Percentiles rank a stretch among this genome's conserved stretches.
Evolutionary conservation across 2,888 invertebrate genomes (phyloP).

Genomic region (Cantharis lateralis): DNA sequence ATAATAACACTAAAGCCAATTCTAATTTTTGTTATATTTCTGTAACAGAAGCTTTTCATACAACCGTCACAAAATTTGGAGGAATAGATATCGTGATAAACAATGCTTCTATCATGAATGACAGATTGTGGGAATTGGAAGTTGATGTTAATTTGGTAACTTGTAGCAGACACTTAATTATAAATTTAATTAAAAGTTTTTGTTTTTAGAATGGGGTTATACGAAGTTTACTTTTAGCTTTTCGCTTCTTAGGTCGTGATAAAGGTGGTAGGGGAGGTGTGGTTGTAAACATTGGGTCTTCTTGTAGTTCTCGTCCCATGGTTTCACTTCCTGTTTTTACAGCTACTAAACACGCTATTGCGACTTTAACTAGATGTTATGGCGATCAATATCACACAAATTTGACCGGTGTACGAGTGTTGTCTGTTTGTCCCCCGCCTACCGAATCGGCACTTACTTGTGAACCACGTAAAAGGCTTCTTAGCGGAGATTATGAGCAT

Average conservation of each 20-base stretch:
- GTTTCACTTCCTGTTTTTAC: slow-evolving; percentile 77
- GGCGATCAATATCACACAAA: slow-evolving; percentile 77
- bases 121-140: slow-evolving; percentile 51
- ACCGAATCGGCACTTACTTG: slow-evolving; percentile 70
- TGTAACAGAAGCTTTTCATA: slow-evolving; percentile 72
- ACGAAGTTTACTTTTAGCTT: slow-evolving; percentile 73
- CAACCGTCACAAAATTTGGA: slow-evolving; percentile 72
- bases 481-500: slow-evolving; percentile 73
- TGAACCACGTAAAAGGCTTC: slow-evolving; percentile 71
- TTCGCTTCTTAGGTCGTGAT: slow-evolving; percentile 76
- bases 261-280: slow-evolving; percentile 77
- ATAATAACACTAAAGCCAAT: background rate
- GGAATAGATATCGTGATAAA: slow-evolving; percentile 72
- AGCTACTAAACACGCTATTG: slow-evolving; percentile 77
- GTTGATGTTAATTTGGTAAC: slow-evolving; percentile 70
- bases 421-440: slow-evolving; percentile 72
- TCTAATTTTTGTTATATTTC: slow-evolving; percentile 2
- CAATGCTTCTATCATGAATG: slow-evolving; percentile 53
- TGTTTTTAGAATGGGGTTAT: slow-evolving; percentile 72
- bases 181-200: background rate
- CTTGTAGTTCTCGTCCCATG: slow-evolving; percentile 69
- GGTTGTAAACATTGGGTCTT: slow-evolving; percentile 77
- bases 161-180: background rate
- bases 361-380: slow-evolving; percentile 74
- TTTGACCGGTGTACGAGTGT: slow-evolving; percentile 71